Percentiles rank a stretch among this genome's conserved stretches.
Conservation (phyloP, 2,113 vertebrate species). For the Pholis gunnellus region DNA sequence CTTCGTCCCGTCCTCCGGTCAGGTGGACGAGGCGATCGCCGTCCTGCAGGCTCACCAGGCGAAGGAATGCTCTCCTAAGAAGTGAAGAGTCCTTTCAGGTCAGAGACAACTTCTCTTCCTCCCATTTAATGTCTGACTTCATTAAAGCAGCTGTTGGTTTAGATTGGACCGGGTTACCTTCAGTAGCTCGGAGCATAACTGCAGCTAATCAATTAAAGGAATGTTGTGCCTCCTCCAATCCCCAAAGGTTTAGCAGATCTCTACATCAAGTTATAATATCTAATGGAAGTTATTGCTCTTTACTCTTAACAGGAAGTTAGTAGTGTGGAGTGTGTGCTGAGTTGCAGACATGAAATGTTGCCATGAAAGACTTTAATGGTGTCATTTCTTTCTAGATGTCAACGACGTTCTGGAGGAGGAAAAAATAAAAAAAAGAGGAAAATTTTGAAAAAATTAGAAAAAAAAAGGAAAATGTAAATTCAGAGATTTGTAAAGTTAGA, state of each 20-base stretch:
- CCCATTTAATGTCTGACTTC: not conserved
- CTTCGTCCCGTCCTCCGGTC: not conserved
- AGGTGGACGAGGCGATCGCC: conserved; percentile 94
- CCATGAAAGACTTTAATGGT: not conserved
- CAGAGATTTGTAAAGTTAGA: conserved; percentile 48
- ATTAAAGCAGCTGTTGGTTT: not conserved
- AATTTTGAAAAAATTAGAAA: conserved; percentile 21
- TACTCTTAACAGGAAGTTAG: not conserved
- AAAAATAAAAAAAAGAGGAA: conserved; percentile 24
- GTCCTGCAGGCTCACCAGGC: conserved; percentile 93
- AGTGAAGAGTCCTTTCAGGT: conserved; percentile 75
- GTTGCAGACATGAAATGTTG: not conserved
- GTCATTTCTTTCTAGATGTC: conserved; percentile 37
- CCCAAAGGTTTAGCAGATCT: not conserved
- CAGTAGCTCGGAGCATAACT: not conserved
- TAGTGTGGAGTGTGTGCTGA: not conserved
- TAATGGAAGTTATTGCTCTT: not conserved
- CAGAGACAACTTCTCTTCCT: conserved; percentile 21
- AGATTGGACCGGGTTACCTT: not conserved
- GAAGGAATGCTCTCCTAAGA: conserved; percentile 74
- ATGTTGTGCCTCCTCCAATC: not conserved
- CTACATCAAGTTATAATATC: not conserved
- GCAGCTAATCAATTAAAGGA: too few species aligned
- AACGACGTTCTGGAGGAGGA: conserved; percentile 46
- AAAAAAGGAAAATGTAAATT: not conserved